Evolutionary conservation across 1,140 invertebrate species (phyloP), one percentile per base, ranked within the genome.

Genomic region (Drosophila cardini): DNA sequence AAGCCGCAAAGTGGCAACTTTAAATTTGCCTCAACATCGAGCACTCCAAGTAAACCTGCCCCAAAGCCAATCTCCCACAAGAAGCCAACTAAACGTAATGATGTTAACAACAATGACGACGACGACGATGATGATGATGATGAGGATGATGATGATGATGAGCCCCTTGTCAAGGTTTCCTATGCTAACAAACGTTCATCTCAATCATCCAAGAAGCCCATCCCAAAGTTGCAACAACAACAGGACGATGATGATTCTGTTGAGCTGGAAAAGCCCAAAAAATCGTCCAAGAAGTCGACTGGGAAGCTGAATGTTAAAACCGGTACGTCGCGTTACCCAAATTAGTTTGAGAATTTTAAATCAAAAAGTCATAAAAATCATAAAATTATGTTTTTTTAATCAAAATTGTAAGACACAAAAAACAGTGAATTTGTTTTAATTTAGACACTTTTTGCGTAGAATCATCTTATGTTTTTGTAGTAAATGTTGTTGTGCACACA

Each of bases 291-390:
- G 72, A 90, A 90, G 48, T 61, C 84, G 56, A 79, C 55, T 46
- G 80, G 75, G 15, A 81, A 91, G 69, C 71, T 86, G 67, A 91
- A 90, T 75, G 90, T 91, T 55, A 92, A 96, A 94, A 96, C 95
- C 93, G 95, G 96, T 95, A 96, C 96, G 94, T 96, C 96, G 90
- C 60, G 60, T 42, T 26, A 48, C 10, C 36, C 15, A 53, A 45
- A 55, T 21, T 15, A 57, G 38, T 18, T 4, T 43, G 1, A 57
- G 57, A 9, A 50, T 16, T 10, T 10, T 13, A 40, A 34, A 45
- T 21, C 1, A 18, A 21, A 40, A 60, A n/a, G n/a, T n/a, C n/a
- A 15, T 36, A 43, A 38, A 56, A 45, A 13, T 46, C 26, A 55
- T 55, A 40, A 45, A 45, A 6, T 38, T 38, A 11, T 38, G 11